Conservation (phyloP, 2,888 invertebrate genomes). For the Cheilosia pagana region DNA sequence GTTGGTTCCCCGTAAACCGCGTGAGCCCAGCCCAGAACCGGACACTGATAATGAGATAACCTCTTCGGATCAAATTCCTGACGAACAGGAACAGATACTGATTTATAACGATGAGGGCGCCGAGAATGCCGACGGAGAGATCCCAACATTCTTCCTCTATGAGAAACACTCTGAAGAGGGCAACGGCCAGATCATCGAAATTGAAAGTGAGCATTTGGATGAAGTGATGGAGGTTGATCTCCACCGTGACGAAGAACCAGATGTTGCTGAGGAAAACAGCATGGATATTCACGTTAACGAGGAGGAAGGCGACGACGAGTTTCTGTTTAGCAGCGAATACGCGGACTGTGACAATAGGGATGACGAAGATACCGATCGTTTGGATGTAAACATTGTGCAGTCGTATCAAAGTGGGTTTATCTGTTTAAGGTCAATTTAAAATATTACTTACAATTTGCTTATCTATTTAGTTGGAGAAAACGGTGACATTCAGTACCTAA, state of each 20-base stretch:
- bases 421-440: not conserved
- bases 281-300: conserved; percentile 31
- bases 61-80: conserved; percentile 60
- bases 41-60: conserved; percentile 70
- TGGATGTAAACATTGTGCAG: conserved; percentile 7
- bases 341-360: conserved; percentile 21
- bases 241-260: conserved; percentile 22
- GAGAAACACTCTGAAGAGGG: conserved; percentile 22
- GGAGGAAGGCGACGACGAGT: conserved; percentile 31
- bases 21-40: not conserved
- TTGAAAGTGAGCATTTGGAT: conserved; percentile 33
- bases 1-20: conserved; percentile 15
- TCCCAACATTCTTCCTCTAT: conserved; percentile 49
- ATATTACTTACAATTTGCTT: too few species aligned
- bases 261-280: conserved; percentile 2
- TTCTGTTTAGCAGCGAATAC: conserved; percentile 6
- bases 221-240: conserved; percentile 15
- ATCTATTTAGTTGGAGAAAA: conserved; percentile 78
- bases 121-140: conserved; percentile 17
- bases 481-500: conserved; percentile 80
- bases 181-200: conserved; percentile 37
- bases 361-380: conserved; percentile 20
- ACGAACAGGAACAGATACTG: conserved; percentile 37
- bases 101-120: conserved; percentile 46
- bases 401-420: conserved; percentile 51